These are phyloP conservation scores for Papilio elwesi DNA, from an alignment of 2,888 invertebrate genomes.

Conservation along the genomic window DNA sequence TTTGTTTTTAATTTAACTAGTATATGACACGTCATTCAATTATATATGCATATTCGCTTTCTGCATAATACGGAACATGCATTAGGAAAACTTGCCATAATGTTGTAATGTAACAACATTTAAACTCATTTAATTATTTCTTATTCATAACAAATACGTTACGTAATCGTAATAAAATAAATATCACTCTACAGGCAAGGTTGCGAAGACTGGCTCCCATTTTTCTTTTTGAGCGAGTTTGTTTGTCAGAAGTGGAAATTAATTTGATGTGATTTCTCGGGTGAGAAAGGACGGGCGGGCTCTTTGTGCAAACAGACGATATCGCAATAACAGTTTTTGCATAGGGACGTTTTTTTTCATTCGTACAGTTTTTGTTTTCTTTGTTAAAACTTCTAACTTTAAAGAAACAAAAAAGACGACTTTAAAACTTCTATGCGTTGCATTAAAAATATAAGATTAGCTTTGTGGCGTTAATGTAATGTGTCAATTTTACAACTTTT, in stretches of 20 bases:
- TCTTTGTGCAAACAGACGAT: conserved; percentile 6
- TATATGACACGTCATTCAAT: not conserved
- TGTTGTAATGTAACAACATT: too few relatives aligned
- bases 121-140: not conserved
- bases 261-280: conserved; percentile 22
- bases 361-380: not conserved
- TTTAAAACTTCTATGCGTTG: too few relatives aligned
- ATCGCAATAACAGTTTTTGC: not conserved
- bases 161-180: conserved; percentile 5
- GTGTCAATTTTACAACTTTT: too few relatives aligned
- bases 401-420: too few relatives aligned
- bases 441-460: too few relatives aligned
- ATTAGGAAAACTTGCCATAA: too few relatives aligned
- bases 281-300: not conserved
- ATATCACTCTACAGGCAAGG: not conserved
- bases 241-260: conserved; percentile 23
- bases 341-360: not conserved
- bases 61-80: too few relatives aligned
- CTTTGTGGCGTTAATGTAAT: too few relatives aligned
- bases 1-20: not conserved
- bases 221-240: conserved; percentile 15
- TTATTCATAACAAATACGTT: not conserved
- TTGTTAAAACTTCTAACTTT: not conserved
- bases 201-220: conserved; percentile 5
- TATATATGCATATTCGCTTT: too few relatives aligned